Conservation (phyloP, 2,888 invertebrate genomes). For the Helicoverpa assulta region DNA sequence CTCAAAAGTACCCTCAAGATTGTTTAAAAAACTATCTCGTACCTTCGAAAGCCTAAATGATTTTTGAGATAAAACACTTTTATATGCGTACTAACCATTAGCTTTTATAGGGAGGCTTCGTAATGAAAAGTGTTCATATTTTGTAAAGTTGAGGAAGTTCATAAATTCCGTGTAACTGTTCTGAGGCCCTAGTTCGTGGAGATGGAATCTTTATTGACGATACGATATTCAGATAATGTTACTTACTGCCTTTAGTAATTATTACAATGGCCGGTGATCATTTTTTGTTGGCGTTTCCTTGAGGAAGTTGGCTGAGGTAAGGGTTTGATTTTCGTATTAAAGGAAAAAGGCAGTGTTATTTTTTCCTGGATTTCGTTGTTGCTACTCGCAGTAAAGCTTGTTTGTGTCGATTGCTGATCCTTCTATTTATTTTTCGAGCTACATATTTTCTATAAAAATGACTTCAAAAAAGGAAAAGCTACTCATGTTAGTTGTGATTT, state of each 20-base stretch:
- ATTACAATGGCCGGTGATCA: constrained; percentile 54
- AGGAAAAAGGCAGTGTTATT: not conserved
- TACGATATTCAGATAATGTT: constrained; percentile 56
- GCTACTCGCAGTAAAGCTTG: too few species aligned
- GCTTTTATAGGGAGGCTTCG: constrained; percentile 53
- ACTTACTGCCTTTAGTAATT: constrained; percentile 53
- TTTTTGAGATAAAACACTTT: constrained; percentile 53
- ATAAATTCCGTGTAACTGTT: constrained; percentile 58
- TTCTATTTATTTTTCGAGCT: too few species aligned
- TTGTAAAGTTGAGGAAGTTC: constrained; percentile 55
- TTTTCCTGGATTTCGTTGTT: not conserved
- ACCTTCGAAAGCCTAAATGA: constrained; percentile 21
- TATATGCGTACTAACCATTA: constrained; percentile 55
- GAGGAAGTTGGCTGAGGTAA: constrained; percentile 24
- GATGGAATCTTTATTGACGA: constrained; percentile 62
- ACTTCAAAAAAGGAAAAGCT: too few species aligned
- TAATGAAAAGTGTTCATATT: constrained; percentile 65
- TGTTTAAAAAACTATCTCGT: constrained; percentile 35
- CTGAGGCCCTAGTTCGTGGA: constrained; percentile 39
- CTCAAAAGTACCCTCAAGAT: constrained; percentile 37
- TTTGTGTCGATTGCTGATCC: too few species aligned
- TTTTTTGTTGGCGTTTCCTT: constrained; percentile 51
- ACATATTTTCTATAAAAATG: too few species aligned
- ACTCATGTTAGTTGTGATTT: too few species aligned
- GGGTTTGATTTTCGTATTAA: constrained; percentile 21